phyloP scores from a whole-genome alignment of 2,888 invertebrate genomes.

The Polymixis lichenea region DNA sequence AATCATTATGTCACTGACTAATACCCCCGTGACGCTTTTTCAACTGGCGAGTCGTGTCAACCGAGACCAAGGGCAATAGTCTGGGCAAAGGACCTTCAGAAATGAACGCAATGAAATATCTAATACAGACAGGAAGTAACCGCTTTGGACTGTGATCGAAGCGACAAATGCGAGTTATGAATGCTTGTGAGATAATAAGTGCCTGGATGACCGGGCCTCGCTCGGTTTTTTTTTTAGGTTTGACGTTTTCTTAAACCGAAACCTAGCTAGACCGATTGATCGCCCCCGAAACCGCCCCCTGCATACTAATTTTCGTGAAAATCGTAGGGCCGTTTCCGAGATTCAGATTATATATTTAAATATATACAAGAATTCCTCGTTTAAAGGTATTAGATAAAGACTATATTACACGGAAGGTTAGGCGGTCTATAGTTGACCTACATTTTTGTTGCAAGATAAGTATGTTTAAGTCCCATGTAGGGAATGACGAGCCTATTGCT shows the following conservation, averaged over 20 bases:
- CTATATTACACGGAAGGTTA: too few species aligned
- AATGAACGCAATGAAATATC: constrained; percentile 18
- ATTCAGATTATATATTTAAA: too few species aligned
- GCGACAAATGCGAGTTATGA: neutral
- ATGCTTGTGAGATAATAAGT: neutral
- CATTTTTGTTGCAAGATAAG: neutral
- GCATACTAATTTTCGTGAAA: too few species aligned
- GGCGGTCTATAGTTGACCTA: neutral
- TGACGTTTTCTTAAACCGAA: too few species aligned
- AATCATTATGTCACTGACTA: neutral
- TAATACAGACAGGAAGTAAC: constrained; percentile 35
- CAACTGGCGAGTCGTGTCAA: neutral
- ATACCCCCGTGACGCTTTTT: neutral
- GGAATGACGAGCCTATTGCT: neutral
- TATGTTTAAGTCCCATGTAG: neutral
- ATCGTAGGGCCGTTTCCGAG: too few species aligned
- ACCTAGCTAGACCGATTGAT: too few species aligned
- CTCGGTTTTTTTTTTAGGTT: too few species aligned
- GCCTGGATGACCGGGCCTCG: too few species aligned
- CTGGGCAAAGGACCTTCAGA: constrained; percentile 5
- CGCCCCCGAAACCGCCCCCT: too few species aligned
- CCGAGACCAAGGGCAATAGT: constrained; percentile 26
- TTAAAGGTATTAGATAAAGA: too few species aligned
- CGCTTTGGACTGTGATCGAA: constrained; percentile 14
- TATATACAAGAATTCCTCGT: too few species aligned